Evolutionary conservation across 2,797 vertebrate species (phyloP), one percentile per base, ranked within the genome.

Genomic region (Cichlasoma orientale): DNA sequence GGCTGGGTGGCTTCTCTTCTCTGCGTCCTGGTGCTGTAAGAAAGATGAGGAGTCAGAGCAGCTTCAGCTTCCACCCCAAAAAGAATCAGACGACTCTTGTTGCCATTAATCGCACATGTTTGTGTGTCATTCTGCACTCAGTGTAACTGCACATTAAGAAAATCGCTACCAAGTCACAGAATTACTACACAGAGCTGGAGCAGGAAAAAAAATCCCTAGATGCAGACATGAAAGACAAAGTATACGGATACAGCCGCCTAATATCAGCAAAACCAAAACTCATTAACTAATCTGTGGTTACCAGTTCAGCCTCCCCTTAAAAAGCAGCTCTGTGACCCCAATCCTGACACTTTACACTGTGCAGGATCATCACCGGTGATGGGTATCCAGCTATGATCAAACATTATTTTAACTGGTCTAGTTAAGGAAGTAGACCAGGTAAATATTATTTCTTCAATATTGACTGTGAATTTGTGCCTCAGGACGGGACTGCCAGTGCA

Each of bases 1-100:
- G 54, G 25, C 74, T 4, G n/a, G 8, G 41, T 82, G 81, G 82
- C 61, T 88, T 61, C 90, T 88, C 74, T 85, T 92, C 14, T 94
- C 91, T 0, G 71, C 3, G 8, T 82, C 89, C 69, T 70, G 74
- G 47, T 78, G 86, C 92, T 89, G 79, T 12, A 57, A 75, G 36
- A 56, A 81, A n/a, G 11, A 80, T 21, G 66, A 38, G 0, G 12
- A 74, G 52, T 52, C 31, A 80, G 36, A 50, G 16, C 47, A 50
- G 44, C 44, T 47, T 18, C 14, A 56, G 5, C 16, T 47, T 47
- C 44, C 14, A 47, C 18, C 16, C 44, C 2, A 0, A 50, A 7
- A 50, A 50, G 0, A 6, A 18, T 47, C 2, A 68, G 16, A 47
- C 5, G n/a, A 41, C 58, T 50, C 25, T 0, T 12, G 47, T n/a